Base-by-base conservation (phyloP, 2,113 vertebrate genomes). In the Muntiacus reevesi region DNA sequence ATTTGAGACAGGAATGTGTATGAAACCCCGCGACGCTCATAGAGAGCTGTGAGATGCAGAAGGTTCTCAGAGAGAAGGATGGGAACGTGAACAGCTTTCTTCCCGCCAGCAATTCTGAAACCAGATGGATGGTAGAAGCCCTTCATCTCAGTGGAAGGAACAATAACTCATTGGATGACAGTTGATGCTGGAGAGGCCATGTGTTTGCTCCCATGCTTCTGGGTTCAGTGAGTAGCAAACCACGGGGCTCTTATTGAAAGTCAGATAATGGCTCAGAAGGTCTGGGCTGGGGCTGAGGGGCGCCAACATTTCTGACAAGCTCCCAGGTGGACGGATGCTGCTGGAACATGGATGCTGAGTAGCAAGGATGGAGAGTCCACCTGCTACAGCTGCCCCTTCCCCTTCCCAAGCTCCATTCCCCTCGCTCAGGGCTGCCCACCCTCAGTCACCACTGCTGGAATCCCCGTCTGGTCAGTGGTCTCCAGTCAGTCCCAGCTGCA, bases 11-110 rank as follows among this genome's bases (percentile, higher is more conserved):
- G 2, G 54, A 82, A 9, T 43, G 8, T 25, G 7, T 7, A 19
- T 11, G 33, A 23, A 57, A 30, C 10, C 8, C n/a, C 33, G 25
- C 2, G 17, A 52, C 0, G 2, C 36, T 54, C 8, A 0, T 14
- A 40, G 7, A 54, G 14, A 87, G 11, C 13, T 17, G 6, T 40
- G 15, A 10, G 7, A 23, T 12, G n/a, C 54, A 11, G 4, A 23
- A 28, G 52, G 4, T 45, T 55, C 74, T 57, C 82, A 7, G 43
- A 74, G 9, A 67, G 4, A 3, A 71, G 21, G 27, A 25, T 36
- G 13, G 3, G 16, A 52, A 5, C 0, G 0, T 5, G 13, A 11
- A 23, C 36, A 2, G 6, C 43, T 21, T 23, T 23, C 30, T 6
- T n/a, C 33, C 59, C 17, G 2, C 4, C 7, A 21, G 2, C 9